A percentile compares a stretch with the other conserved stretches of the same genome.
These are phyloP conservation scores for Zonitis immaculata DNA, from an alignment of 2,888 invertebrate genomes.

Conservation along the genomic window DNA sequence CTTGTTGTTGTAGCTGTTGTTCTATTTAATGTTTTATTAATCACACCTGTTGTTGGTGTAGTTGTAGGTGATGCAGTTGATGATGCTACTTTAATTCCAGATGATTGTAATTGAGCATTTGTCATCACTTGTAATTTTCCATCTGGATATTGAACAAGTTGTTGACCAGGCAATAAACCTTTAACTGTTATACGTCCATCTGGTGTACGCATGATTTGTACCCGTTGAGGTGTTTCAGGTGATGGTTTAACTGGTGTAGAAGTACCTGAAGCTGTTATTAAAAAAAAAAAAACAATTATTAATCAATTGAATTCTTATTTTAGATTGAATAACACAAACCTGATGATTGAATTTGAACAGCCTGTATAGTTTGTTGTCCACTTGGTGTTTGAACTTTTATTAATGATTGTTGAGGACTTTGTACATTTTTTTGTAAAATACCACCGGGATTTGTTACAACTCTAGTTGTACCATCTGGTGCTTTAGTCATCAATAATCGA, in stretches of 20 bases:
- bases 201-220: slow-evolving; percentile 85
- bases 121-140: slow-evolving; percentile 84
- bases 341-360: slow-evolving; percentile 49
- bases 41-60: slow-evolving; percentile 39
- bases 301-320: not conserved
- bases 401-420: slow-evolving; percentile 48
- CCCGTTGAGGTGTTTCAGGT: slow-evolving; percentile 60
- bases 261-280: slow-evolving; percentile 24
- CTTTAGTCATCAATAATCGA: slow-evolving; percentile 72
- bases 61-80: slow-evolving; percentile 24
- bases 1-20: slow-evolving; percentile 28
- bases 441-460: slow-evolving; percentile 59
- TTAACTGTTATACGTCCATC: slow-evolving; percentile 90
- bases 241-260: slow-evolving; percentile 33
- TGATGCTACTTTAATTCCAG: slow-evolving; percentile 43
- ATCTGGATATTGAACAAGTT: slow-evolving; percentile 88
- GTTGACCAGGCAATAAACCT: slow-evolving; percentile 88
- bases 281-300: not conserved
- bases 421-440: slow-evolving; percentile 52
- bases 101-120: slow-evolving; percentile 55
- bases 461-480: slow-evolving; percentile 62
- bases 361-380: slow-evolving; percentile 40
- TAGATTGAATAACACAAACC: slow-evolving; percentile 30
- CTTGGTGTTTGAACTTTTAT: slow-evolving; percentile 50
- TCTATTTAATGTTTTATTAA: slow-evolving; percentile 36